Base-by-base conservation (phyloP, 2,113 vertebrate genomes). In the Xenopus laevis region DNA sequence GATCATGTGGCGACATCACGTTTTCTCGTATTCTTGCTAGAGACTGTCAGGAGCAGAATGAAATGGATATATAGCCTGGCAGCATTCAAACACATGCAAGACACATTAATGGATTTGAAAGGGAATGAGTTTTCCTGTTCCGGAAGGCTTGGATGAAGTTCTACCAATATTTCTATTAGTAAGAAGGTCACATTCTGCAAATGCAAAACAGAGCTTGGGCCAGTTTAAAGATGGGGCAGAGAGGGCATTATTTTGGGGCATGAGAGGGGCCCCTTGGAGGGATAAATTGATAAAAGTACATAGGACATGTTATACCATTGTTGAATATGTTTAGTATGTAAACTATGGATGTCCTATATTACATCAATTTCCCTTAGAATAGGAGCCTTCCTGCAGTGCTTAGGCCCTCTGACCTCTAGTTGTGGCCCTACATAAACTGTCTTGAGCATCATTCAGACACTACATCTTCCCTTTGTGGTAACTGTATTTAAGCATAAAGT, bases 61-160 rank as follows among this genome's bases (percentile, higher is more conserved):
- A 58, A 65, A 2, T 11, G 68, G 70, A 74, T n/a, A 20, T 73
- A 74, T 71, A 50, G 74, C 20, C 77, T 69, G 27, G 30, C 13
- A 78, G 68, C 74, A 76, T 79, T 80, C 78, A 79, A 83, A 81
- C 65, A 70, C 72, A 75, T 70, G 77, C 18, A 45, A 76, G 69
- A 65, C 77, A 3, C 77, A 68, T 71, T 68, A 18, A 72, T 58
- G 78, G 68, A 46, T 74, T 76, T 63, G 62, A 60, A 82, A 68
- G 45, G 59, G 50, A 53, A 64, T 44, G 52, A 8, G 53, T 68
- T 72, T 80, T 81, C 57, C 67, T 79, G 72, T 70, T 62, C 79
- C 68, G 27, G 71, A 82, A 65, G 59, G 13, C 52, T 23, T 70
- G 55, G 7, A 16, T 15, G 58, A 59, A 67, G 16, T 60, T 70